Conservation (phyloP, 2,797 vertebrate genomes). For the Eleutherodactylus coqui region DNA sequence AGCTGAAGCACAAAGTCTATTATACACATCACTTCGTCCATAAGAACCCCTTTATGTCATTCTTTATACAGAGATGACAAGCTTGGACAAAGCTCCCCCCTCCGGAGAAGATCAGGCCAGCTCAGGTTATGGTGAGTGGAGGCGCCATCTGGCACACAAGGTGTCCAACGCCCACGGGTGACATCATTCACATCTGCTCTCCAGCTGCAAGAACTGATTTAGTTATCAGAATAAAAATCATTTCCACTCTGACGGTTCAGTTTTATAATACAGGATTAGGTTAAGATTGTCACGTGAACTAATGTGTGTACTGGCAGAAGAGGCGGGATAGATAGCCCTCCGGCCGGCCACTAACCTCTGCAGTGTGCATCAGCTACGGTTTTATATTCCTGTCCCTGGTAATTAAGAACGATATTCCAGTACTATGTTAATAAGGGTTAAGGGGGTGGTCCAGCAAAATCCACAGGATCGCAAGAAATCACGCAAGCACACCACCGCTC, state of each 20-base stretch:
- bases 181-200: slow-evolving; percentile 8
- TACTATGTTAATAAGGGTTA: neutral
- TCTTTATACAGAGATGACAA: neutral
- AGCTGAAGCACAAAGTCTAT: neutral
- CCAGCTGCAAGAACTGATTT: neutral
- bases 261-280: neutral
- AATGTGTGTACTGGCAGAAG: neutral
- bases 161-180: neutral
- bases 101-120: neutral
- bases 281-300: neutral
- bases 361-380: too few species aligned
- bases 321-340: neutral
- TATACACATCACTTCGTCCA: neutral
- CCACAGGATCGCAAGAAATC: too few species aligned
- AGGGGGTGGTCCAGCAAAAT: too few species aligned
- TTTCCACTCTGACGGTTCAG: neutral
- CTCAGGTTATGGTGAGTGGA: slow-evolving; percentile 1
- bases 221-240: neutral
- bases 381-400: neutral
- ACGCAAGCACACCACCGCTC: too few species aligned
- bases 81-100: neutral
- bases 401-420: neutral
- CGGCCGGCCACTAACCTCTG: neutral
- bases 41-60: neutral
- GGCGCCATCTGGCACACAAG: slow-evolving; percentile 4